A percentile compares a stretch with the other conserved stretches of the same genome.
Evolutionary conservation across 92 coral and sea anemone genomes (phyloP).

Genomic region (Epizoanthus stellaris): DNA sequence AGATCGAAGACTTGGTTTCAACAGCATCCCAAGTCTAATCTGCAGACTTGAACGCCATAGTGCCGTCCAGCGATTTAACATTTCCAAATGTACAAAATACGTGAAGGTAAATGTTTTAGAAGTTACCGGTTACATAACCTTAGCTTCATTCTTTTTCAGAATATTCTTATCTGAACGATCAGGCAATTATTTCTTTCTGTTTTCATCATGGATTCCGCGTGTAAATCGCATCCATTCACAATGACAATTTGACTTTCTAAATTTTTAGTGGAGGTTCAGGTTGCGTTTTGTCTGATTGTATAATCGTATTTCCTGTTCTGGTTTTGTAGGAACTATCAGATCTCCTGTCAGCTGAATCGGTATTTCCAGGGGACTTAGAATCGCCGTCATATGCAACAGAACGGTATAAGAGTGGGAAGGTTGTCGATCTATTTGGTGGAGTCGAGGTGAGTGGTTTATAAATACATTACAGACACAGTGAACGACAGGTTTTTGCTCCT

Average conservation of each 20-base stretch:
- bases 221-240: not conserved
- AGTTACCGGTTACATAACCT: too few relatives aligned
- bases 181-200: not conserved
- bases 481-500: not conserved
- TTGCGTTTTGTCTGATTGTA: not conserved
- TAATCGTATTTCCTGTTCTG: slow-evolving; percentile 18
- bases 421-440: slow-evolving; percentile 82
- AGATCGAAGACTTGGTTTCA: slow-evolving; percentile 82
- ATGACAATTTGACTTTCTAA: not conserved
- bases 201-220: not conserved
- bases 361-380: slow-evolving; percentile 55
- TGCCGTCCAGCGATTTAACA: slow-evolving; percentile 70
- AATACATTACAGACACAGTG: not conserved
- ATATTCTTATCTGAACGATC: slow-evolving; percentile 1
- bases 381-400: slow-evolving; percentile 39
- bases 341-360: slow-evolving; percentile 28
- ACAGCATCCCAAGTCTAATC: slow-evolving; percentile 79
- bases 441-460: slow-evolving; percentile 70
- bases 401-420: slow-evolving; percentile 61
- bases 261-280: not conserved
- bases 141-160: not conserved
- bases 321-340: slow-evolving; percentile 62
- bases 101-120: slow-evolving; percentile 55
- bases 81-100: slow-evolving; percentile 55
- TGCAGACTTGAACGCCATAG: slow-evolving; percentile 72